These are phyloP conservation scores for Gymnobelideus leadbeateri DNA, from an alignment of 2,113 vertebrate species.

Conservation along the genomic window DNA sequence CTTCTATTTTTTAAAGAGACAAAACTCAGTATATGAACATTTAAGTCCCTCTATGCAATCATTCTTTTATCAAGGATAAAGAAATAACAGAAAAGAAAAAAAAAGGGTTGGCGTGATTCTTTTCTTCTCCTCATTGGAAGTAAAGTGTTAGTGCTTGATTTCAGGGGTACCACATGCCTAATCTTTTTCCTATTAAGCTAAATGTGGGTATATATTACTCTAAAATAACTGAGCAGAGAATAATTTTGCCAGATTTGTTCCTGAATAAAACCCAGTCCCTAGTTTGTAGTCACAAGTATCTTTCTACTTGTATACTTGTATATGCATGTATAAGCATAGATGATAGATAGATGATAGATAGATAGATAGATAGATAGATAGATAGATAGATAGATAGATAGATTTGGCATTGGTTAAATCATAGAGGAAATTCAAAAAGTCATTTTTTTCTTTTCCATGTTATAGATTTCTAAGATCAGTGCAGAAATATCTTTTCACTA, in stretches of 20 bases:
- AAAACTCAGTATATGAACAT: slow-evolving; percentile 30
- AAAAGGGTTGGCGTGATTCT: neutral
- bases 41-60: neutral
- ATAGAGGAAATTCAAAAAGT: neutral
- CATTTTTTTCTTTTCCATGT: neutral
- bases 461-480: neutral
- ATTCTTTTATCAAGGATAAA: slow-evolving; percentile 11
- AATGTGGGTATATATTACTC: neutral
- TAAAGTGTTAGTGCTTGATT: neutral
- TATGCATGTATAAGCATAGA: neutral
- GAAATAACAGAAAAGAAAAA: slow-evolving; percentile 22
- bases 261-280: neutral
- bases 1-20: slow-evolving; percentile 9
- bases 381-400: too few species aligned
- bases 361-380: too few species aligned
- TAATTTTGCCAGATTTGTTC: neutral
- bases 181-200: neutral
- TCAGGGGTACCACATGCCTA: neutral
- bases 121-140: neutral
- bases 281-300: neutral
- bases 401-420: neutral
- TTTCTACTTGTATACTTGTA: neutral
- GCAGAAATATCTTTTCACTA: neutral
- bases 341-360: too few species aligned
- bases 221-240: neutral